Base-by-base conservation (phyloP, 2,113 vertebrate species). In the Tupaia tana region DNA sequence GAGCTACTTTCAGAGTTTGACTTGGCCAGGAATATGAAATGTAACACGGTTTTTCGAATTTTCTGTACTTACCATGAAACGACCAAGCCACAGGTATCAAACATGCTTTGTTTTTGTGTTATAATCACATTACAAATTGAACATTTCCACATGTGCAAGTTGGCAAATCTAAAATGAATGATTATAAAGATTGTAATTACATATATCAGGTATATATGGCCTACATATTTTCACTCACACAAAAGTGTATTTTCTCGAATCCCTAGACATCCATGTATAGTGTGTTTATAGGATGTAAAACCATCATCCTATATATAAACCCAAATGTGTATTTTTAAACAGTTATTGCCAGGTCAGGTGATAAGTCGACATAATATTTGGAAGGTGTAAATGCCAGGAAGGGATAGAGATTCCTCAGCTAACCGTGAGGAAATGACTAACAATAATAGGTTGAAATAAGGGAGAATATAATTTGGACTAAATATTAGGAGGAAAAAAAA, bases 71-170 rank as follows among this genome's bases (percentile, higher is more conserved):
- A 93, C 98, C 98, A 97, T 97, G 98, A 97, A 98, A 96, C 70
- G 93, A 98, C 97, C 97, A 98, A 97, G 98, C 98, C 98, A 97
- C 97, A 98, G 98, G 98, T 99, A 98, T 98, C 98, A 98, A 98
- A 98, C 97, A 95, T 97, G 97, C 97, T 98, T 98, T 98, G 97
- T 98, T 98, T 79, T 63, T 97, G 97, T 97, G 96, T 97, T 98
- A 73, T 98, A 99, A 98, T 98, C 98, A 97, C 93, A 96, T 99
- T 98, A 98, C 98, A 98, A 98, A 98, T 98, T 98, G 98, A 98
- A 99, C 97, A 98, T 98, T 98, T 99, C 98, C 98, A 99, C 98
- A 98, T 98, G 98, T 98, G 97, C 67, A 0, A 69, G 95, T 98
- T 98, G 98, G 98, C 98, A 98, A 98, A 98, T 97, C 97, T 90